Evolutionary conservation across 2,888 invertebrate species (phyloP).

Genomic region (Campopleginae sp.): DNA sequence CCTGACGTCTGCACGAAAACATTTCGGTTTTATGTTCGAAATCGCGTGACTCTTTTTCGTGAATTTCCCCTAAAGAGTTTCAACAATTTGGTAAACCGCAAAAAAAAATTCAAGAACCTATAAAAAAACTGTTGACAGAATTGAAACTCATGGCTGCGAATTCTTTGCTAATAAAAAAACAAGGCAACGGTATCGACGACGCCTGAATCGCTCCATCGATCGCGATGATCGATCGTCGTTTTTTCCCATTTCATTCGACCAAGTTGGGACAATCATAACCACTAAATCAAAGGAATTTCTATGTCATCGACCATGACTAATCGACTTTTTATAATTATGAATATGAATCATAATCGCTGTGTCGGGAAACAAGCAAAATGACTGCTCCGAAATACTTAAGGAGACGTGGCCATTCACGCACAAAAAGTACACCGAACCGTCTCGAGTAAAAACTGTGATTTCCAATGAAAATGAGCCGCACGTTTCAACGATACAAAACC

Average conservation of each 20-base stretch:
- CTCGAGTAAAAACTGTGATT: too few relatives aligned
- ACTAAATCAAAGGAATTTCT: neutral
- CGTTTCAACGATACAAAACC: too few relatives aligned
- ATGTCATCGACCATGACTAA: neutral
- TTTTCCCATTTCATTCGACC: neutral
- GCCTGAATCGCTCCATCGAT: neutral
- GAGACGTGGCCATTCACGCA: too few relatives aligned
- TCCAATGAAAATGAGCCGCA: too few relatives aligned
- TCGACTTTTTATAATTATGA: neutral
- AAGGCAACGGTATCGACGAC: constrained; percentile 20
- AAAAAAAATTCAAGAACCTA: neutral
- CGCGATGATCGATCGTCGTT: neutral
- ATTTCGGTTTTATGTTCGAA: neutral
- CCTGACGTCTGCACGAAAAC: neutral
- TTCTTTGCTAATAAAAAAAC: constrained; percentile 8
- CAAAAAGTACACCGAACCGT: too few relatives aligned
- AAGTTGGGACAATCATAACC: neutral
- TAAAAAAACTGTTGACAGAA: neutral
- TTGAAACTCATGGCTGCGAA: neutral
- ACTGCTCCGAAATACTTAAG: too few relatives aligned
- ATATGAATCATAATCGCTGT: neutral
- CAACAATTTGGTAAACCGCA: neutral
- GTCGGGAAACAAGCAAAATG: too few relatives aligned
- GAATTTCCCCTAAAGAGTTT: neutral
- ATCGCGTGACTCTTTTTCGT: neutral